phyloP scores from a whole-genome alignment of 2,888 invertebrate species.

The Drosophila borborema region DNA sequence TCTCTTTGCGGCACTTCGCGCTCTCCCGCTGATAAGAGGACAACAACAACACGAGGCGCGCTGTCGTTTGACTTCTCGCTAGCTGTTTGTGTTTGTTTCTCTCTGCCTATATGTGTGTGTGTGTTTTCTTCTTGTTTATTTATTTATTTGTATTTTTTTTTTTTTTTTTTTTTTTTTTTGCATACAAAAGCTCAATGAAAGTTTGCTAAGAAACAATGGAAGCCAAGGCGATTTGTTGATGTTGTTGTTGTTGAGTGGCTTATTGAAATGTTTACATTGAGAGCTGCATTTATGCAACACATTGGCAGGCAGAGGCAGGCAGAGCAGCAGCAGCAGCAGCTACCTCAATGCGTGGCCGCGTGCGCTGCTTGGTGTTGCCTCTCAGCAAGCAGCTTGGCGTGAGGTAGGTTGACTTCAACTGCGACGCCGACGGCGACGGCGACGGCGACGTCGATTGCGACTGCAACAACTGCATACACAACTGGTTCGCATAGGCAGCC shows the following conservation, averaged over 20 bases:
- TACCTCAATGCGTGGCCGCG: slow-evolving; percentile 60
- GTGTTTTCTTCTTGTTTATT: not conserved
- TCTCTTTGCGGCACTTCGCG: slow-evolving; percentile 25
- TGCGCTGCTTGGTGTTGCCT: slow-evolving; percentile 49
- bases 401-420: slow-evolving; percentile 65
- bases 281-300: slow-evolving; percentile 55
- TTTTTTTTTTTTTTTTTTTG: slow-evolving; percentile 60
- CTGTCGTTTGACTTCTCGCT: slow-evolving; percentile 30
- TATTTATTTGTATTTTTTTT: slow-evolving; percentile 43
- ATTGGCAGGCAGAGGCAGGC: slow-evolving; percentile 17
- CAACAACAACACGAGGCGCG: slow-evolving; percentile 32
- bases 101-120: slow-evolving; percentile 7
- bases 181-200: slow-evolving; percentile 76
- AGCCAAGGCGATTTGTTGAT: slow-evolving; percentile 64
- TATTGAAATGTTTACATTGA: slow-evolving; percentile 67
- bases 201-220: slow-evolving; percentile 69
- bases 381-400: slow-evolving; percentile 58
- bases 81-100: slow-evolving; percentile 33
- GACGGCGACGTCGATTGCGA: slow-evolving; percentile 11
- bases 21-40: slow-evolving; percentile 73
- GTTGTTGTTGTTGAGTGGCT: slow-evolving; percentile 56
- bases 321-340: slow-evolving; percentile 24
- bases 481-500: slow-evolving; percentile 66
- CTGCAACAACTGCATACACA: slow-evolving; percentile 44
- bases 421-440: slow-evolving; percentile 14